phyloP scores from a whole-genome alignment of 2,797 vertebrate species.

The Pseudochirops cupreus region DNA sequence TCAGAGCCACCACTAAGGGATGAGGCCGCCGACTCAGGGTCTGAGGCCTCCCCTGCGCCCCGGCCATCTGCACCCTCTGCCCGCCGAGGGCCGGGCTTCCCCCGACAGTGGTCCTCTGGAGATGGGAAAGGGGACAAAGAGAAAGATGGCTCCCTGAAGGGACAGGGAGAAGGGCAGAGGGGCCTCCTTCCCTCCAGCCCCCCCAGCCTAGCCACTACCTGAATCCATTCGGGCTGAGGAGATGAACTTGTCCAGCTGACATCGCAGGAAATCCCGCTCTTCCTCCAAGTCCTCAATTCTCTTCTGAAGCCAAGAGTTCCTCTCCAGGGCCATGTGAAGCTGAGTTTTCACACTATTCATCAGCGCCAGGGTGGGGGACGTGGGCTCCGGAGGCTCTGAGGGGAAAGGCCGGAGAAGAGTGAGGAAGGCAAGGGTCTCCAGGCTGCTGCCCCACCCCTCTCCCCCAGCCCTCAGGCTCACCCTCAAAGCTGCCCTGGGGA shows the following conservation, averaged over 20 bases:
- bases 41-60: slow-evolving; percentile 74
- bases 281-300: slow-evolving; percentile 95
- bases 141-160: not conserved
- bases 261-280: slow-evolving; percentile 93
- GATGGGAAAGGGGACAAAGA: too few species aligned
- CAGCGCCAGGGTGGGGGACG: slow-evolving; percentile 88
- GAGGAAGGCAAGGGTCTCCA: not conserved
- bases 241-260: slow-evolving; percentile 94
- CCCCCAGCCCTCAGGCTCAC: slow-evolving; percentile 79
- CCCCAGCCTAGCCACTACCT: slow-evolving; percentile 71
- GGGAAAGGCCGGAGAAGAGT: not conserved
- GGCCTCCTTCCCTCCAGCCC: not conserved
- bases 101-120: slow-evolving; percentile 81
- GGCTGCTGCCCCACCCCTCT: rapidly evolving
- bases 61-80: slow-evolving; percentile 65
- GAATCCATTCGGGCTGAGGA: slow-evolving; percentile 89
- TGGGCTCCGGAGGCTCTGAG: slow-evolving; percentile 78
- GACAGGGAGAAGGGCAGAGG: not conserved
- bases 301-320: slow-evolving; percentile 95
- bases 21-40: slow-evolving; percentile 74
- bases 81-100: slow-evolving; percentile 71
- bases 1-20: slow-evolving; percentile 73
- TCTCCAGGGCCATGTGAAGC: slow-evolving; percentile 94
- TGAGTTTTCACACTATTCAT: slow-evolving; percentile 92
- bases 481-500: slow-evolving; percentile 88